Evolutionary conservation across 2,888 invertebrate genomes (phyloP), one percentile per base, ranked within the genome.

Genomic region (Eudasyphora cyanicolor): DNA sequence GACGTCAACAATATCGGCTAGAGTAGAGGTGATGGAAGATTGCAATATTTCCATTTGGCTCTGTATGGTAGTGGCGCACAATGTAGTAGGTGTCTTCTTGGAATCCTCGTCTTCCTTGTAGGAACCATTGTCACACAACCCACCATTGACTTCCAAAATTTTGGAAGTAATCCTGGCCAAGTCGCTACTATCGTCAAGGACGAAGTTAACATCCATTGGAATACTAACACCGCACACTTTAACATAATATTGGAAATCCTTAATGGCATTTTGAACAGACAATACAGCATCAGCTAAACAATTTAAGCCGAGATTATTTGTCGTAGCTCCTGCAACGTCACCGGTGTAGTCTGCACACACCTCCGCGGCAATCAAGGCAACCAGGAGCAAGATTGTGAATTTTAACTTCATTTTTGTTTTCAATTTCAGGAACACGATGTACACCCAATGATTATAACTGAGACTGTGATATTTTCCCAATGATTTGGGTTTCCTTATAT

Each of bases 221-320:
- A 32, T 32, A 14, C n/a, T 32, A 6, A n/a, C 54, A 0, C 75
- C 70, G 5, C 82, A 82, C 21, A 70, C 14, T 51, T 51, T 14
- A 51, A 82, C 70, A n/a, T 74, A 51, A 64, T 70, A 75, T 1
- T 10, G 3, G 8, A 82, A 82, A 54, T 70, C 35, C 4, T 17
- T 10, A 29, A 24, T 1, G 12, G 12, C 1, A 78, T 78, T 69
- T 12, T 75, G 24, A 3, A 71, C 17, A 75, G 45, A 51, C 14
- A 70, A 27, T 8, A 45, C 49, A 2, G 62, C 42, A 17, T 71
- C 69, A 7, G 35, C 14, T 21, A 82, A 35, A 14, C 82, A 82
- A 45, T 75, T 70, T 27, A 82, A 29, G 8, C 82, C 82, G 1
- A 62, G 14, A 12, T 70, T 51, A 75, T 78, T 82, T 54, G 78